Percentiles rank a stretch among this genome's conserved stretches.
These are phyloP conservation scores for Halocaridina rubra DNA, from an alignment of 2,888 invertebrate genomes.

Conservation along the genomic window DNA sequence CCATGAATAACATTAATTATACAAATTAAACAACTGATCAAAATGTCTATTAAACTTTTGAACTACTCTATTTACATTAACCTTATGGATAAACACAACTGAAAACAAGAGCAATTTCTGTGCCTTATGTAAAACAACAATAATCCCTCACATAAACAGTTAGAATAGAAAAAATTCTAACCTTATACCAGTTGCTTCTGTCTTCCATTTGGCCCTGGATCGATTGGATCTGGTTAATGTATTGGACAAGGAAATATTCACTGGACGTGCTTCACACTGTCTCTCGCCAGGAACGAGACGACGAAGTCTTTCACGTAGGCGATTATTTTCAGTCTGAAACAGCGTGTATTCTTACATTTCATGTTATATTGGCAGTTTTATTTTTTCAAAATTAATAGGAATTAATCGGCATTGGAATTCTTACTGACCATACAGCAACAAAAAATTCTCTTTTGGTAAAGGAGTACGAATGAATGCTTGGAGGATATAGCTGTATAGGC, in stretches of 20 bases:
- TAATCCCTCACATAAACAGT: no score
- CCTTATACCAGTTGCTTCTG: conserved; percentile 39
- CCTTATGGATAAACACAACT: background rate
- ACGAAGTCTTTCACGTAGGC: conserved; percentile 34
- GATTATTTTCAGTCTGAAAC: conserved; percentile 31
- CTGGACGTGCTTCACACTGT: background rate
- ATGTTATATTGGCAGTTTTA: no score
- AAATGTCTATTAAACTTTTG: background rate
- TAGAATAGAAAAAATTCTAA: no score
- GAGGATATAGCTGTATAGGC: no score
- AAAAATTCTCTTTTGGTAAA: no score
- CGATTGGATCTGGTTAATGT: conserved; percentile 27
- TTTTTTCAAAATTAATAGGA: no score
- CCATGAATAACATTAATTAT: no score
- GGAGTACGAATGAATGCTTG: no score
- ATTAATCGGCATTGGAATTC: no score
- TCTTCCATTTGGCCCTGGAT: conserved; percentile 46
- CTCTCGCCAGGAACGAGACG: conserved; percentile 20
- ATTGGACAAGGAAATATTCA: conserved; percentile 9
- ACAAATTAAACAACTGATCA: background rate
- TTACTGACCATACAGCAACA: no score
- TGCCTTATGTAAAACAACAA: no score
- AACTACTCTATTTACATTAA: background rate
- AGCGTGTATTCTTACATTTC: no score
- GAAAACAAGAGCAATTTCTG: background rate